Evolutionary conservation across 2,888 invertebrate species (phyloP).

Genomic region (Alcis repandata): DNA sequence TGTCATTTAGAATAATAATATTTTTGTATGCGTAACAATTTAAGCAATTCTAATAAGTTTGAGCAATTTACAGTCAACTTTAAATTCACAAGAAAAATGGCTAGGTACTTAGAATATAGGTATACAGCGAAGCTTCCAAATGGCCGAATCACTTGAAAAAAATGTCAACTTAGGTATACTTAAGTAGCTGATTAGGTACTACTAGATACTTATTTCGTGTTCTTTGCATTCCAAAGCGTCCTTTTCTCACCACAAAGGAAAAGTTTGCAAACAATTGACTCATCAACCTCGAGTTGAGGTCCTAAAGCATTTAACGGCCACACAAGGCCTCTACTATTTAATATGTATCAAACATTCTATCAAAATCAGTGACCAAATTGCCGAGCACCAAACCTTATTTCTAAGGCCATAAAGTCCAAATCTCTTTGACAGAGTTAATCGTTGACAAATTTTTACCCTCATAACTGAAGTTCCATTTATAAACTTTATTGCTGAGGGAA

Average conservation of each 20-base stretch:
- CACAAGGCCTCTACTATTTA: slow-evolving; percentile 62
- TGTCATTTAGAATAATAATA: slow-evolving; percentile 36
- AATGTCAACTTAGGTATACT: too few species aligned
- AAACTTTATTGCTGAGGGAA: not conserved
- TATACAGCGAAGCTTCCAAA: too few species aligned
- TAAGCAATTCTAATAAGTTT: too few species aligned
- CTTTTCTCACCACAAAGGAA: slow-evolving; percentile 15
- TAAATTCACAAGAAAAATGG: too few species aligned
- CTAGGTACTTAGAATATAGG: too few species aligned
- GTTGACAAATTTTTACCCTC: slow-evolving; percentile 18
- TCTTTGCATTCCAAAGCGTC: not conserved
- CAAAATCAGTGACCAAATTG: slow-evolving; percentile 42
- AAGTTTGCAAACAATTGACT: slow-evolving; percentile 37
- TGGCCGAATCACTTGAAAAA: too few species aligned
- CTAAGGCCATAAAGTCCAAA: not conserved
- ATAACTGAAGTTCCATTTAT: not conserved
- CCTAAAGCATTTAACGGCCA: slow-evolving; percentile 51
- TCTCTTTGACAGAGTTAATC: not conserved
- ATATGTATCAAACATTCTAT: slow-evolving; percentile 65
- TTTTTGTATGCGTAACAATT: too few species aligned
- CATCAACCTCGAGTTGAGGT: slow-evolving; percentile 32
- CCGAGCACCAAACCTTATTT: slow-evolving; percentile 1
- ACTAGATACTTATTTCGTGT: not conserved
- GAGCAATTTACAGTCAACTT: too few species aligned
- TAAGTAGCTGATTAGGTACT: not conserved